A percentile compares a stretch with the other conserved stretches of the same genome.
Conservation (phyloP, 2,797 vertebrate genomes). For the Pteronotus mesoamericanus region DNA sequence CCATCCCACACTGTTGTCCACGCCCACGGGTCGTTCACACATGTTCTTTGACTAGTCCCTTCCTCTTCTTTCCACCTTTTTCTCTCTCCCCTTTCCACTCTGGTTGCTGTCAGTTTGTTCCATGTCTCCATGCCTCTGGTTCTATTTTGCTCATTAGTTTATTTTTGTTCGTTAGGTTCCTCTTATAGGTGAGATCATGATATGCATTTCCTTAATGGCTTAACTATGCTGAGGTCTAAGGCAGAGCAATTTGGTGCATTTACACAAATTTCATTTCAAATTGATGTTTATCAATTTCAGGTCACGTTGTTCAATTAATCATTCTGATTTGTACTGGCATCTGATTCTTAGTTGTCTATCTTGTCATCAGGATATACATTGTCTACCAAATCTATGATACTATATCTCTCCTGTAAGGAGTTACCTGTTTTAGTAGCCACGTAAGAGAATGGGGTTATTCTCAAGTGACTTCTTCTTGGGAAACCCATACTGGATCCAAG, state of each 20-base stretch:
- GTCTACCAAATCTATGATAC: neutral
- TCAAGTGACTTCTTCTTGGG: neutral
- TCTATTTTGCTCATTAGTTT: no score
- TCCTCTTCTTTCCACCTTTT: neutral
- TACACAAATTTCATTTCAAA: neutral
- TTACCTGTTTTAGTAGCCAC: neutral
- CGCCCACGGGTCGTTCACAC: neutral
- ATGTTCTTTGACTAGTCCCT: neutral
- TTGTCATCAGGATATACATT: neutral
- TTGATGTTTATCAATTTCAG: neutral
- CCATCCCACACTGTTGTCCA: neutral
- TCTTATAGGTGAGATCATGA: neutral
- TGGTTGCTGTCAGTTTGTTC: no score
- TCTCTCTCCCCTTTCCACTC: neutral
- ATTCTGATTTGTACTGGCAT: neutral
- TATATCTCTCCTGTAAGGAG: neutral
- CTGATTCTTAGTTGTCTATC: neutral
- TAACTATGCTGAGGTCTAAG: neutral
- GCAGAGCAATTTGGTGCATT: neutral
- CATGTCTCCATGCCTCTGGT: no score
- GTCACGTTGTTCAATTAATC: neutral
- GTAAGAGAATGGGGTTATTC: neutral
- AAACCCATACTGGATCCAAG: neutral
- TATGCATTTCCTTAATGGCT: neutral
- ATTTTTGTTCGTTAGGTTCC: neutral